Percentiles rank a stretch among this genome's conserved stretches.
Evolutionary conservation across 2,888 invertebrate genomes (phyloP).

Genomic region (Harpalus rubripes): DNA sequence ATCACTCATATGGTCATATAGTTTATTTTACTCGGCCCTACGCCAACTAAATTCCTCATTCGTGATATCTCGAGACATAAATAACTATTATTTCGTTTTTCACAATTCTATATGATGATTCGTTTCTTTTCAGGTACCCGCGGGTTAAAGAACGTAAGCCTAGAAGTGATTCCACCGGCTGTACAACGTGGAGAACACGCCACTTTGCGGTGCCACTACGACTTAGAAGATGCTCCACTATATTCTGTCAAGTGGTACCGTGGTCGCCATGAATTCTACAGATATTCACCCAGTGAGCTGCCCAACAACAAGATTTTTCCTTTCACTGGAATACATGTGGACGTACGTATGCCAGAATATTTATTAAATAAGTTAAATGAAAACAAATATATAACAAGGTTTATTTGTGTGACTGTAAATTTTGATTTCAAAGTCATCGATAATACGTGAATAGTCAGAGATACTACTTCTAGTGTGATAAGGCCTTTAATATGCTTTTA

Average conservation of each 20-base stretch:
- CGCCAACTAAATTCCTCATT: no score
- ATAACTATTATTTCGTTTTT: not conserved
- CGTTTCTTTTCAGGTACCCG: slow-evolving; percentile 80
- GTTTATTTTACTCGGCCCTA: no score
- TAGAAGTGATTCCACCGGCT: slow-evolving; percentile 84
- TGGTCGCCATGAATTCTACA: slow-evolving; percentile 90
- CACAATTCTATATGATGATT: not conserved
- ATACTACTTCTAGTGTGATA: no score
- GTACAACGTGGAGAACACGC: slow-evolving; percentile 85
- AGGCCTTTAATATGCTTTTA: no score
- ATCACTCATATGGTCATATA: no score
- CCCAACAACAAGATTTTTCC: slow-evolving; percentile 87
- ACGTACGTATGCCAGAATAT: slow-evolving; percentile 83
- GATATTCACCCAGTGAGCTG: slow-evolving; percentile 88
- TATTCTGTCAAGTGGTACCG: slow-evolving; percentile 94
- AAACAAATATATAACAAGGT: no score
- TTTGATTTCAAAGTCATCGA: no score
- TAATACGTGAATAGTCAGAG: no score
- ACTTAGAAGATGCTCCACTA: slow-evolving; percentile 86
- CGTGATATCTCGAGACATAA: no score
- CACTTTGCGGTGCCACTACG: slow-evolving; percentile 86
- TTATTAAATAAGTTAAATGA: not conserved
- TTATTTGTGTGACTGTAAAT: no score
- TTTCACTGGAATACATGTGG: slow-evolving; percentile 87
- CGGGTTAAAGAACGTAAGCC: slow-evolving; percentile 85